phyloP scores from a whole-genome alignment of 2,888 invertebrate genomes.

The Ptycholaimellus sp. region DNA sequence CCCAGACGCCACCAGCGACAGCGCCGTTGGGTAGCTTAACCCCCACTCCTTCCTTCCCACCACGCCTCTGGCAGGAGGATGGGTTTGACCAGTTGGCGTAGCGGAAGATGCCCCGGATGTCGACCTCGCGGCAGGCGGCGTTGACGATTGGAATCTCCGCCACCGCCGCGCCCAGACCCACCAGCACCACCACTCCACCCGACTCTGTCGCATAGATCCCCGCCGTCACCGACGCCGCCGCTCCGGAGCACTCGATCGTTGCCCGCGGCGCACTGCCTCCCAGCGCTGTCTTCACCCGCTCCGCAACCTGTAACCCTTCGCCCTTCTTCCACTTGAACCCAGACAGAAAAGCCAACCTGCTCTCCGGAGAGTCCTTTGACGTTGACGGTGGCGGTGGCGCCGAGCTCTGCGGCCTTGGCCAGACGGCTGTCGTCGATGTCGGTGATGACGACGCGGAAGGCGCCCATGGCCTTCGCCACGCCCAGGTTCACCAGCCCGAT shows the following conservation, averaged over 20 bases:
- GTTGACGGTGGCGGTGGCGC: constrained; percentile 46
- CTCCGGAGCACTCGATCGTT: constrained; percentile 15
- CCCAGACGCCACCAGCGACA: constrained; percentile 13
- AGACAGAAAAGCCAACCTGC: too few relatives aligned
- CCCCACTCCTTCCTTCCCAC: too few relatives aligned
- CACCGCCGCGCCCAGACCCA: constrained; percentile 60
- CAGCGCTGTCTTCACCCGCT: too few relatives aligned
- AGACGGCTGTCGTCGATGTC: constrained; percentile 48
- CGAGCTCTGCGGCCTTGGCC: constrained; percentile 48
- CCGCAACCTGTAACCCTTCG: too few relatives aligned
- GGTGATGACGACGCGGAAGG: constrained; percentile 48
- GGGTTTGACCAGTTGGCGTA: constrained; percentile 69
- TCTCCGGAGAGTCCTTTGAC: too few relatives aligned
- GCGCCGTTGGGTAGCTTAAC: constrained; percentile 14
- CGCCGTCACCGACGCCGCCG: constrained; percentile 11
- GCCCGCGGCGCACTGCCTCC: too few relatives aligned
- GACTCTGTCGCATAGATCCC: constrained; percentile 40
- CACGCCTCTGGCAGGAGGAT: too few relatives aligned
- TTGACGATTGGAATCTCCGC: constrained; percentile 55
- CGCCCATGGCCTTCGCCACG: constrained; percentile 60
- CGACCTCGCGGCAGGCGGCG: constrained; percentile 58
- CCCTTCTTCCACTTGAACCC: too few relatives aligned
- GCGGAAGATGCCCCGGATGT: constrained; percentile 72
- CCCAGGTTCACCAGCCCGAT: constrained; percentile 59
- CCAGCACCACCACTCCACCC: constrained; percentile 59